Conservation (phyloP, 2,888 invertebrate species). For the Parthenolecanium corni region DNA sequence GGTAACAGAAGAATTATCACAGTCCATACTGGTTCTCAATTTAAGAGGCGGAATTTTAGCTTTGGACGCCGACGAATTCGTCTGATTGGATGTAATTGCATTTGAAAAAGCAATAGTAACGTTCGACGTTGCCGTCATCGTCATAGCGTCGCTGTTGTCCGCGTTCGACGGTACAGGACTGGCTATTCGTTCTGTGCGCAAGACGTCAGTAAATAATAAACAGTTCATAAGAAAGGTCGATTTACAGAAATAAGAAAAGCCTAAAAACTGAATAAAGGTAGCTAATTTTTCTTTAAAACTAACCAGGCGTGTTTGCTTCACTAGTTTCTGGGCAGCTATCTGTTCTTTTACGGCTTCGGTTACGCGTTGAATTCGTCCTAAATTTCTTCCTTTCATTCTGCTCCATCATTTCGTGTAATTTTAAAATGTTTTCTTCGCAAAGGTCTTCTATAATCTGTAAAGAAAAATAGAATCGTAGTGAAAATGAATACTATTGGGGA, state of each 20-base stretch:
- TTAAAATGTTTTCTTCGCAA: constrained; percentile 27
- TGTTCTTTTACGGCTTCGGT: constrained; percentile 30
- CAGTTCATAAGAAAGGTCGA: neutral
- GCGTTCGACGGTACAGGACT: constrained; percentile 15
- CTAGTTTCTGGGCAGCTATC: constrained; percentile 30
- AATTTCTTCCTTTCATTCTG: constrained; percentile 31
- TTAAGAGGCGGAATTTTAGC: constrained; percentile 11
- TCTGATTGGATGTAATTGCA: neutral
- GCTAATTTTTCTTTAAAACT: neutral
- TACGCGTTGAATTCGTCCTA: constrained; percentile 28
- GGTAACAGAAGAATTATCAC: constrained; percentile 26
- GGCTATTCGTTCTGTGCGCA: constrained; percentile 9
- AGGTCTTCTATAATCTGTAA: constrained; percentile 30
- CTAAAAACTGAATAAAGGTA: no score
- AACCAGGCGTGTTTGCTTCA: constrained; percentile 30
- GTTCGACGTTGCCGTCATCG: constrained; percentile 11
- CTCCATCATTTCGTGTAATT: constrained; percentile 30
- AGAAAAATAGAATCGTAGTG: constrained; percentile 2
- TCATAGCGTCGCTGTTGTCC: constrained; percentile 1
- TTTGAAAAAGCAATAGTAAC: constrained; percentile 10
- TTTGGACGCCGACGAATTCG: neutral
- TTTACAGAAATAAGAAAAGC: neutral
- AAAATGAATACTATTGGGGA: no score
- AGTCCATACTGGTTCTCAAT: constrained; percentile 22
- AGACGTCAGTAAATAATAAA: neutral